Evolutionary conservation across 1,140 invertebrate species (phyloP).

Genomic region (Bombyx mandarina): DNA sequence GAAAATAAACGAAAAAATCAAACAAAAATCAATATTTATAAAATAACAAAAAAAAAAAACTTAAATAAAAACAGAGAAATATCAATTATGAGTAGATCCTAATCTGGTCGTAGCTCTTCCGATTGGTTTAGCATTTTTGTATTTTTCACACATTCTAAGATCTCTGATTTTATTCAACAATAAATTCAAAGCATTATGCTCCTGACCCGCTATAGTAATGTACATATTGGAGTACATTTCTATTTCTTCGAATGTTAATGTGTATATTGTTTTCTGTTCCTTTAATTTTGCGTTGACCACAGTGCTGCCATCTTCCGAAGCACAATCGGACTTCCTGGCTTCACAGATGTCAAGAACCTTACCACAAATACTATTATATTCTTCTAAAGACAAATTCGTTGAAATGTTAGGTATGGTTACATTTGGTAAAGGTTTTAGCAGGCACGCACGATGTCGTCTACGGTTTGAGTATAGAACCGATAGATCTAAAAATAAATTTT

Average conservation of each 20-base stretch:
- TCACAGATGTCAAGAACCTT: neutral
- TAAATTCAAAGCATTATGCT: conserved; percentile 38
- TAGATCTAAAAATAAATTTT: conserved; percentile 25
- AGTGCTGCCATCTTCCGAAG: conserved; percentile 26
- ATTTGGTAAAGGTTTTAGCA: conserved; percentile 25
- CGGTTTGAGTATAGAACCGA: conserved; percentile 23
- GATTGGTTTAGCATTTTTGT: conserved; percentile 33
- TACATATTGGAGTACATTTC: conserved; percentile 35
- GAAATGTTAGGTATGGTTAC: conserved; percentile 20
- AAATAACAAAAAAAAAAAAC: no score
- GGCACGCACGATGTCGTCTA: conserved; percentile 30
- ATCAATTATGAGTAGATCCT: neutral
- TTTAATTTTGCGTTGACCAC: conserved; percentile 3
- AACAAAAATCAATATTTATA: no score
- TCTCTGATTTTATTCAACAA: conserved; percentile 42
- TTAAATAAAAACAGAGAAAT: neutral
- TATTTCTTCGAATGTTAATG: conserved; percentile 29
- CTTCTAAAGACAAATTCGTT: conserved; percentile 11
- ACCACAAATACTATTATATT: conserved; percentile 18
- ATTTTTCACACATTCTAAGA: conserved; percentile 36
- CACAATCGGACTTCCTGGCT: neutral
- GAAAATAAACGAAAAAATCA: no score
- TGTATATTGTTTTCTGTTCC: conserved; percentile 12
- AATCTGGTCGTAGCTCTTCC: conserved; percentile 22
- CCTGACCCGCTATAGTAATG: conserved; percentile 20